Evolutionary conservation across 2,888 invertebrate species (phyloP), one percentile per base, ranked within the genome.

Genomic region (Plagodis pulveraria): DNA sequence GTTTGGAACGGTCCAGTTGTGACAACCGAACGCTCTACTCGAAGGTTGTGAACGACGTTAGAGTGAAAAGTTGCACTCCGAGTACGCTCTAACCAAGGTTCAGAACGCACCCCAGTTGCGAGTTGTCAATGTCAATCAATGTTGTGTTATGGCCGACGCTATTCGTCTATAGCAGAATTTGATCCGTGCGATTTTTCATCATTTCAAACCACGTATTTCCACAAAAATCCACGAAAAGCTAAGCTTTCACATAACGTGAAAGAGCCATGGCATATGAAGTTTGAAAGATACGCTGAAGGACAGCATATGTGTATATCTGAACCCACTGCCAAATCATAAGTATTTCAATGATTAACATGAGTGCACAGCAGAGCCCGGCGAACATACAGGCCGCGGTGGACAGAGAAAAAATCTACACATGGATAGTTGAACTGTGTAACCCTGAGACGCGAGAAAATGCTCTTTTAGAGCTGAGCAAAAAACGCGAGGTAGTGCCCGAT

Each of bases 371-470:
- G 75, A 96, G 96, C 86, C 96, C 96, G 75, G 96, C 96, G 62
- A 95, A 94, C 74, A 88, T 95, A 77, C 95, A 95, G 78, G 93
- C 95, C 70, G 93, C 94, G 58, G 96, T 96, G 44, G 98, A 98
- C 80, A 94, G 97, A 72, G 98, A 99, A 77, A 97, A 97, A 84
- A 96, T 99, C 62, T 98, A 96, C 80, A 94, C 96, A 70, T 98
- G 98, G 98, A 98, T 99, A 73, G 93, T 96, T 60, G 98, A 99
- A 85, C 91, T 99, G 50, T 97, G 98, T 45, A 98, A 97, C 87
- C 98, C 98, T 22, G 97, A 98, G 74, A 99, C 98, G 0, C 94
- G 99, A 48, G 99, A 99, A 93, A 98, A 97, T 91, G 99, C 99
- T 40, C 93, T 99, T n/a, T 93, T 98, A 50, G 99, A 99, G 89